A percentile compares a stretch with the other conserved stretches of the same genome.
Evolutionary conservation across 2,797 vertebrate species (phyloP).

Genomic region (Myiotriccus ornatus): DNA sequence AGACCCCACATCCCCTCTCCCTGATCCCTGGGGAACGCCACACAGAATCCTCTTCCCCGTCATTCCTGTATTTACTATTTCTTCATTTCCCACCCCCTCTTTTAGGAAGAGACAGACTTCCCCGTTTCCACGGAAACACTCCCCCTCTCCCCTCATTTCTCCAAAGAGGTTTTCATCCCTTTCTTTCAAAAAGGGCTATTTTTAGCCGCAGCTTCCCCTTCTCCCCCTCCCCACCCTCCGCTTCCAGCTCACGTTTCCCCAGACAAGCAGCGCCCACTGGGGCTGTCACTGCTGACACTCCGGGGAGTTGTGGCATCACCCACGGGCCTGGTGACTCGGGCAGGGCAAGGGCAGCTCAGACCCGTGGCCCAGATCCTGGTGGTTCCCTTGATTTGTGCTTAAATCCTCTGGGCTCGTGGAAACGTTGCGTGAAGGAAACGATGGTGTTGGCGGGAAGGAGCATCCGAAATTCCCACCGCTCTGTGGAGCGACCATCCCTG

Average conservation of each 20-base stretch:
- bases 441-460: neutral
- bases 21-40: accelerated
- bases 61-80: slow-evolving; percentile 72
- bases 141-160: slow-evolving; percentile 47
- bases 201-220: slow-evolving; percentile 66
- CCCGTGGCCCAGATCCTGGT: accelerated
- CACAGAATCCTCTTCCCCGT: neutral
- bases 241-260: slow-evolving; percentile 33
- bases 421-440: accelerated
- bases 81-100: slow-evolving; percentile 32
- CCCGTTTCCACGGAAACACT: slow-evolving; percentile 71
- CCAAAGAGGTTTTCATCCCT: slow-evolving; percentile 67
- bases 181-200: slow-evolving; percentile 72
- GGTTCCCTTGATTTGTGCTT: neutral
- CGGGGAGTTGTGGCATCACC: neutral
- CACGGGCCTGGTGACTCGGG: accelerated
- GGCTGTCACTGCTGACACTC: neutral
- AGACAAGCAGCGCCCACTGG: neutral
- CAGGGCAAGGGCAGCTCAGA: neutral
- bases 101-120: slow-evolving; percentile 62
- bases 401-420: too few species aligned
- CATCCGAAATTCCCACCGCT: accelerated
- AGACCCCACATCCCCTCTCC: neutral
- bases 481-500: accelerated
- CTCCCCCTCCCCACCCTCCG: slow-evolving; percentile 15